phyloP scores from a whole-genome alignment of 2,113 vertebrate genomes.

The Phaethornis superciliosus region DNA sequence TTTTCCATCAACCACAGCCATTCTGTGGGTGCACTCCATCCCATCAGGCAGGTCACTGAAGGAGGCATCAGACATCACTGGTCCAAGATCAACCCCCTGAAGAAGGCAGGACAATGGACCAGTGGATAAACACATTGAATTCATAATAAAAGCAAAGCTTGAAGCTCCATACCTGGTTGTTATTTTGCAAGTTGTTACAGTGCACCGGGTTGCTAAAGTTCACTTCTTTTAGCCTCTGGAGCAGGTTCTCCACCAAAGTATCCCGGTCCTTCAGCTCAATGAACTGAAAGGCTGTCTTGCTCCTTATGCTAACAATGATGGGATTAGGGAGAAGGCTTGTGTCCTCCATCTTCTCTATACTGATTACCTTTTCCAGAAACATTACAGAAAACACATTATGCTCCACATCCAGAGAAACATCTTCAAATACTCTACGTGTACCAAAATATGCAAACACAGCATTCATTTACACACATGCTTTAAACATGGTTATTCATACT shows the following conservation, averaged over 20 bases:
- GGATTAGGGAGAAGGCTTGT: constrained; percentile 89
- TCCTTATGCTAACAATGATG: constrained; percentile 89
- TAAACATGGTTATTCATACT: neutral
- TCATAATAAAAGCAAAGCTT: neutral
- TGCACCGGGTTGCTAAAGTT: constrained; percentile 58
- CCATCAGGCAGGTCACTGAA: neutral
- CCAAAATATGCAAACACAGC: neutral
- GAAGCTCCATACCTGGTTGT: constrained; percentile 65
- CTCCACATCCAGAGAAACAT: neutral
- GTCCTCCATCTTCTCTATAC: constrained; percentile 93
- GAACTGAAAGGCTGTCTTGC: constrained; percentile 94
- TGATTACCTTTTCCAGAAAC: constrained; percentile 83
- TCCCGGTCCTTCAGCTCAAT: constrained; percentile 89
- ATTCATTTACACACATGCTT: neutral
- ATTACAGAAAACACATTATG: neutral
- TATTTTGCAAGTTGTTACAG: constrained; percentile 37
- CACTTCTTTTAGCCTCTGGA: constrained; percentile 76
- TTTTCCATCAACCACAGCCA: neutral
- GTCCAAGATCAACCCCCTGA: neutral
- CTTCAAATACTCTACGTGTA: neutral
- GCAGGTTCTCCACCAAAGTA: constrained; percentile 83
- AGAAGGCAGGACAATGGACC: neutral
- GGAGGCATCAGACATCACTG: neutral
- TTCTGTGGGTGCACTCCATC: neutral
- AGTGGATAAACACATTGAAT: neutral